Base-by-base conservation (phyloP, 2,113 vertebrate species). In the Shinisaurus crocodilurus region DNA sequence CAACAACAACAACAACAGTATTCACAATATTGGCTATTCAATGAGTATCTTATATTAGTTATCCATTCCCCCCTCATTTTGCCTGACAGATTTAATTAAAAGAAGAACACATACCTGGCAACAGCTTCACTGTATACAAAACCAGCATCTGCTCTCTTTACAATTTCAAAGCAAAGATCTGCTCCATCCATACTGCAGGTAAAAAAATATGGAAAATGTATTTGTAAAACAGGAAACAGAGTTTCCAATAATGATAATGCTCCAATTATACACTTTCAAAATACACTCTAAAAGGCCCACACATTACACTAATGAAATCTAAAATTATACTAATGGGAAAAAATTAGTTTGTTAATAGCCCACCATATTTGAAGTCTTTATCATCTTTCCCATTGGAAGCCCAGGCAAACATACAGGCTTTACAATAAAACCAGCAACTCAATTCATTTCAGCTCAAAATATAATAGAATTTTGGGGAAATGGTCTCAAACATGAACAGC, bases 51-150 rank as follows among this genome's bases (percentile, higher is more conserved):
- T 83, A n/a, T 76, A 77, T 27, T 60, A 86, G 79, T 88, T 89
- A 93, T 79, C 93, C 8, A 70, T 75, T 82, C 92, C 3, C 82
- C 91, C 92, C 63, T 79, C 67, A 90, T 84, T 87, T 92, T 92
- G 63, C 50, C 91, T 37, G 79, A 57, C 40, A 60, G 25, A 96
- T 90, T 92, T 72, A 63, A 63, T 32, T 72, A n/a, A 34, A 65
- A 90, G 91, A 29, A 89, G 48, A 95, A 90, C 90, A 97, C 98
- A 95, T 97, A 99, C 98, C 98, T 99, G 96, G 99, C 98, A 94
- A 99, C 99, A 50, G 98, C 98, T 96, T 99, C 99, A 1, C 98
- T 99, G 98, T 99, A 99, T 86, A 99, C 99, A 95, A 99, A 99
- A 79, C 99, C 99, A 91, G 99, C 99, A 85, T 99, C 99, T 6